phyloP scores from a whole-genome alignment of 2,888 invertebrate genomes.

The Rhingia rostrata region DNA sequence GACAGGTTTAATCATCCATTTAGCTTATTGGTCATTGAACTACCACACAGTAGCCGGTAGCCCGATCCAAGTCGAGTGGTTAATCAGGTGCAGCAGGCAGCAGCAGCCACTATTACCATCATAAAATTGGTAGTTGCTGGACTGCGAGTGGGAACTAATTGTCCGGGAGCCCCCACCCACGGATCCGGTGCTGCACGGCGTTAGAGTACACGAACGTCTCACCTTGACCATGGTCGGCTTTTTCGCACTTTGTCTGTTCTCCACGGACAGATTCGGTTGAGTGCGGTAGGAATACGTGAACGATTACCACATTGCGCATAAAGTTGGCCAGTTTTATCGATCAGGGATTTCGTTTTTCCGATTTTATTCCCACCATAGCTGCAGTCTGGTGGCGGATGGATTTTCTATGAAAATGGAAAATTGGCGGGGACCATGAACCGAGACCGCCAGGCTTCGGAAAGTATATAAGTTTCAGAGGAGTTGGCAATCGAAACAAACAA shows the following conservation, averaged over 20 bases:
- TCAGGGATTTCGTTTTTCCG: constrained; percentile 26
- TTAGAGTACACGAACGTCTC: constrained; percentile 41
- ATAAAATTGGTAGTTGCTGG: constrained; percentile 12
- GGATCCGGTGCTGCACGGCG: not conserved
- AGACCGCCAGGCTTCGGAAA: constrained; percentile 1
- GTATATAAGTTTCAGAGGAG: constrained; percentile 67
- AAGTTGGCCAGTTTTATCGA: constrained; percentile 51
- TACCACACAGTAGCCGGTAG: constrained; percentile 3
- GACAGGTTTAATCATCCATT: constrained; percentile 36
- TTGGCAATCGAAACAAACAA: constrained; percentile 53
- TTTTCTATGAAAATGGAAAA: constrained; percentile 32
- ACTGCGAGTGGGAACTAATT: constrained; percentile 24
- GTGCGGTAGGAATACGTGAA: constrained; percentile 16
- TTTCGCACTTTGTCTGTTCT: constrained; percentile 36
- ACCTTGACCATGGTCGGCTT: constrained; percentile 70
- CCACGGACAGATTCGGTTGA: constrained; percentile 50
- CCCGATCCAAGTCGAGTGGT: constrained; percentile 18
- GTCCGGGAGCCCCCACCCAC: constrained; percentile 42
- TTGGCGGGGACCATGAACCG: constrained; percentile 29
- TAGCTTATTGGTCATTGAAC: constrained; percentile 58
- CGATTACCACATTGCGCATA: constrained; percentile 49
- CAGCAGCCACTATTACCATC: not conserved
- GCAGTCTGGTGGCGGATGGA: not conserved
- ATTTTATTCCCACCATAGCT: not conserved
- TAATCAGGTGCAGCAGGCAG: constrained; percentile 11